phyloP scores from a whole-genome alignment of 37 sponge, comb jelly and placozoan genomes.

The Bolinopsis microptera region DNA sequence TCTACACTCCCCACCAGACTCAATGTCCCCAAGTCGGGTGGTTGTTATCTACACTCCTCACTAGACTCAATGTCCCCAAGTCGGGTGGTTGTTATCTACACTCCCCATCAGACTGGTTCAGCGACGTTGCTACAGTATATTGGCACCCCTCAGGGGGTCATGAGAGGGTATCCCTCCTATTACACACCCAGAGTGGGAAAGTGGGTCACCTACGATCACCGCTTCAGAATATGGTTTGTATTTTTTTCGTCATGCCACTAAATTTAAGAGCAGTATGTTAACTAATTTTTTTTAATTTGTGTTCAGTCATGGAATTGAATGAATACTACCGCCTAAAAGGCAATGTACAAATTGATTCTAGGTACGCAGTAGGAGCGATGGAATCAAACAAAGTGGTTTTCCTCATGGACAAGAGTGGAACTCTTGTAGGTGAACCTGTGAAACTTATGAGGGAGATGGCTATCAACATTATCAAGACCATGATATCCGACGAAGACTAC shows the following conservation, averaged over 20 bases:
- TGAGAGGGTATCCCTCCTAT: conserved; percentile 63
- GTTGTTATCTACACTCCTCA: too few species aligned
- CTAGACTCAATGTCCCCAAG: too few species aligned
- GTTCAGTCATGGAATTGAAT: background rate
- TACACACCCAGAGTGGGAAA: conserved; percentile 56
- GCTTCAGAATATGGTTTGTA: conserved; percentile 56
- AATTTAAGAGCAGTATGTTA: too few species aligned
- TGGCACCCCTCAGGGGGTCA: conserved; percentile 34
- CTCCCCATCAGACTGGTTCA: conserved; percentile 41
- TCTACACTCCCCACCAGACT: too few species aligned
- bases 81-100: too few species aligned
- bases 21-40: too few species aligned
- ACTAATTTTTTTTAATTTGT: too few species aligned
- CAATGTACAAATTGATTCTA: background rate
- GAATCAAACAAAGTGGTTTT: conserved; percentile 60
- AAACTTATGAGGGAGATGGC: conserved; percentile 56
- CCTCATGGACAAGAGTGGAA: conserved; percentile 63
- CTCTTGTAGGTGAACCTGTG: conserved; percentile 58
- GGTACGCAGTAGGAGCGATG: conserved; percentile 61
- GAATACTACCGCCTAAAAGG: too few species aligned
- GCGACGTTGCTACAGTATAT: conserved; percentile 56
- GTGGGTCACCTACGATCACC: conserved; percentile 64
- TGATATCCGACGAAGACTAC: conserved; percentile 59
- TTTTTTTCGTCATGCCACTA: too few species aligned
- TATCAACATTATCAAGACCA: conserved; percentile 57